Evolutionary conservation across 2,797 vertebrate genomes (phyloP).

Genomic region (Acrossocheilus wenchowensis): DNA sequence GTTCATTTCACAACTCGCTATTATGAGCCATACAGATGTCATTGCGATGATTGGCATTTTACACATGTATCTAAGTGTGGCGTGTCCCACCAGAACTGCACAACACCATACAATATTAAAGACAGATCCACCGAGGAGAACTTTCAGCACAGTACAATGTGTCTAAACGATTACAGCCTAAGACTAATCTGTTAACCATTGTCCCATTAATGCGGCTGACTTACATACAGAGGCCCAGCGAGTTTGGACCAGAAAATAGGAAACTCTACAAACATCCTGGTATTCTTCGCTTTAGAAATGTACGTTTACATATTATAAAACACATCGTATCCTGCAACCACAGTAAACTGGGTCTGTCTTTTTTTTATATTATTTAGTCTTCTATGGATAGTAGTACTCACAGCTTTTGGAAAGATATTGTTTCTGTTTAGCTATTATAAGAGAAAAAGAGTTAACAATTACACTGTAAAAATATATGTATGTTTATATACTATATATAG

Average conservation of each 20-base stretch:
- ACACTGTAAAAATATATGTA: conserved; percentile 88
- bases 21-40: conserved; percentile 49
- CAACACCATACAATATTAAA: conserved; percentile 59
- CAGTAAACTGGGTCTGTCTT: conserved; percentile 77
- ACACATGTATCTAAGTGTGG: conserved; percentile 49
- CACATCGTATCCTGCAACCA: conserved; percentile 75
- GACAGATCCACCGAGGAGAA: conserved; percentile 51
- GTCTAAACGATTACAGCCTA: conserved; percentile 55
- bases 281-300: conserved; percentile 64
- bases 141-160: conserved; percentile 54
- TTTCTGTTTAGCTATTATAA: conserved; percentile 75
- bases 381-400: conserved; percentile 70
- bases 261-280: conserved; percentile 61
- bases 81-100: conserved; percentile 57
- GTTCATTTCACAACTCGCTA: conserved; percentile 56
- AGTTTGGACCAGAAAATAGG: conserved; percentile 63
- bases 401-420: conserved; percentile 75
- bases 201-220: conserved; percentile 65
- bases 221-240: conserved; percentile 70
- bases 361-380: conserved; percentile 68
- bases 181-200: conserved; percentile 56
- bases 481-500: conserved; percentile 86
- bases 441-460: conserved; percentile 82
- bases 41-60: conserved; percentile 52
- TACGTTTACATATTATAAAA: conserved; percentile 68